Evolutionary conservation across 2,797 vertebrate genomes (phyloP), one percentile per base, ranked within the genome.

Genomic region (Manis crassicaudata): DNA sequence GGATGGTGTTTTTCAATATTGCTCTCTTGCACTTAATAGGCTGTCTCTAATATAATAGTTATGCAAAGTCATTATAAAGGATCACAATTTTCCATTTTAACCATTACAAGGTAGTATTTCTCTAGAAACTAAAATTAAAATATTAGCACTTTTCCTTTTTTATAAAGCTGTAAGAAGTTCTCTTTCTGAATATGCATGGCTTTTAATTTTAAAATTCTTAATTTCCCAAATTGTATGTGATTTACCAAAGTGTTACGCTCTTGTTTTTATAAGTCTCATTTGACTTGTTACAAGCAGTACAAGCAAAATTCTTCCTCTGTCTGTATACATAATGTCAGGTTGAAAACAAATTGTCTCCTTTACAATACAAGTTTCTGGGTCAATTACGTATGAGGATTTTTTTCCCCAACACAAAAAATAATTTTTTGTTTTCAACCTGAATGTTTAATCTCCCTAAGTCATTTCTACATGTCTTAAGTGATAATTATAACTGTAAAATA

Each of bases 331-430:
- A 97, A 97, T 90, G 79, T 94, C 95, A 93, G 94, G 58, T 90
- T 91, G 85, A 98, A 96, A 98, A 96, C 83, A 98, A 98, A 98
- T 97, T 97, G 46, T 83, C 68, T 95, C 88, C 79, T 97, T 97
- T 97, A 95, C 97, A 96, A 89, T 70, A 96, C 92, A 94, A 90
- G 80, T 96, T 98, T 98, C 95, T 96, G 65, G 62, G 96, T 96
- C 63, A 97, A 96, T 72, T 97, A 96, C 92, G 67, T 65, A 97
- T 97, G 95, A 98, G 84, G 3, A 12, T 13, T 50, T n/a, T 67
- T 80, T 46, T 4, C 92, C 96, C 80, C 58, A 37, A 96, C 97
- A 97, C 65, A 94, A 92, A 32, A 97, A 97, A 96, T 91, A 88
- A 88, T 97, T 97, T 75, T 62, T 97, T 84, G 97, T 98, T 98